Base-by-base conservation (phyloP, 2,797 vertebrate genomes). In the Phylloscopus collybita region DNA sequence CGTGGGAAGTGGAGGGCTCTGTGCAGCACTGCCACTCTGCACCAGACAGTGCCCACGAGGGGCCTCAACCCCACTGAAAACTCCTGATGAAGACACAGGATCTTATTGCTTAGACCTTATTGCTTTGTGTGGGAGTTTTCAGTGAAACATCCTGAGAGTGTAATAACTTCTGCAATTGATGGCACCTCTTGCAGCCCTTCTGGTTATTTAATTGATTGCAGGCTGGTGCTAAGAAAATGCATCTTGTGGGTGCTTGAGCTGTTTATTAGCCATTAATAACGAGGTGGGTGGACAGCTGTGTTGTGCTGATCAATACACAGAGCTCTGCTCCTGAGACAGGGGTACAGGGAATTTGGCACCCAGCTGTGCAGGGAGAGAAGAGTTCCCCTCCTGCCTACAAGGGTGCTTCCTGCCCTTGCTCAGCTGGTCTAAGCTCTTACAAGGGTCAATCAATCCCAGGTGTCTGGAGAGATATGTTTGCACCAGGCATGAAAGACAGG, bases 221-320 rank as follows among this genome's bases (percentile, higher is more conserved):
- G 65, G 36, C 71, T 91, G 67, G 19, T 26, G 27, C 36, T 79
- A 81, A 79, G 88, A 89, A 87, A 96, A 89, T 90, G 51, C 49
- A 85, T 70, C 59, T 94, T 75, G 51, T 79, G 44, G 44, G 16
- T 85, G 18, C 80, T 80, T 19, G 66, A 81, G 76, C 62, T 81
- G 76, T 70, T 96, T 86, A 75, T 89, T 91, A 91, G n/a, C 80
- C 73, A 56, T 96, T 79, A 93, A 81, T 90, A 93, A 79, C 29
- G 38, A 22, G 0, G 66, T 86, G 80, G 91, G 91, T 44, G 87
- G 95, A 91, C 59, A 83, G 40, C 59, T 84, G 51, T 16, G 3
- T 57, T 88, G 65, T 85, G 34, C 80, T 79, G 90, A 84, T 91
- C 90, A 72, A 92, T 79, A 38, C 9, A 23, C 16, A 64, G 69